These are phyloP conservation scores for Epirrhoe alternata DNA, from an alignment of 2,888 invertebrate species.

Conservation along the genomic window DNA sequence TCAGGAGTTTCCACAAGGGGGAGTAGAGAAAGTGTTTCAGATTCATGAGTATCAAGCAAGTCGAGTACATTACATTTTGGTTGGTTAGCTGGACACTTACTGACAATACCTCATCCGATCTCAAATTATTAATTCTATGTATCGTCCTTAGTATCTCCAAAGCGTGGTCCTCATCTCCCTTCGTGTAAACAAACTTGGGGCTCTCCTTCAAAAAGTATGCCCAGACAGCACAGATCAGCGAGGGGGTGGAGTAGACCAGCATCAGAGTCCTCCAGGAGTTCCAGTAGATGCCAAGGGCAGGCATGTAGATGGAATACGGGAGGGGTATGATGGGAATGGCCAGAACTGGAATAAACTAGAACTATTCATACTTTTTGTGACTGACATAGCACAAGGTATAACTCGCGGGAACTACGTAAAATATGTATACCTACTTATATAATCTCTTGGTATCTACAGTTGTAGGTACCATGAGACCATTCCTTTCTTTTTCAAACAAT, in stretches of 20 bases:
- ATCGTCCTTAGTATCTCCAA: constrained; percentile 69
- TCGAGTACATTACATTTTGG: no score
- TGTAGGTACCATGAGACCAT: no score
- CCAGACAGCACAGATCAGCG: constrained; percentile 84
- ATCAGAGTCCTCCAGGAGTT: constrained; percentile 91
- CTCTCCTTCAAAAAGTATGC: constrained; percentile 88
- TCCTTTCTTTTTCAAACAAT: no score
- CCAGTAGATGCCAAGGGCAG: constrained; percentile 80
- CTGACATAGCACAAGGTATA: no score
- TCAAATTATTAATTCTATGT: constrained; percentile 60
- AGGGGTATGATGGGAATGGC: constrained; percentile 88
- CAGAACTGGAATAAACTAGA: constrained; percentile 72
- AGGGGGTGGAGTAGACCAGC: constrained; percentile 87
- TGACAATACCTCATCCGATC: constrained; percentile 52
- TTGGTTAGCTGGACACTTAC: constrained; percentile 48
- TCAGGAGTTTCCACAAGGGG: no score
- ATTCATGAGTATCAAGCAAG: no score
- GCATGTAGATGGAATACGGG: constrained; percentile 64
- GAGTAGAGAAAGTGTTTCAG: no score
- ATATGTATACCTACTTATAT: no score
- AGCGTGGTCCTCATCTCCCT: constrained; percentile 84
- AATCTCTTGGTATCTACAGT: no score
- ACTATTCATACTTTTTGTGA: neutral
- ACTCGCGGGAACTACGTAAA: no score
- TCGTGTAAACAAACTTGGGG: constrained; percentile 89